phyloP scores from a whole-genome alignment of 2,797 vertebrate genomes.

The Carduelis carduelis region DNA sequence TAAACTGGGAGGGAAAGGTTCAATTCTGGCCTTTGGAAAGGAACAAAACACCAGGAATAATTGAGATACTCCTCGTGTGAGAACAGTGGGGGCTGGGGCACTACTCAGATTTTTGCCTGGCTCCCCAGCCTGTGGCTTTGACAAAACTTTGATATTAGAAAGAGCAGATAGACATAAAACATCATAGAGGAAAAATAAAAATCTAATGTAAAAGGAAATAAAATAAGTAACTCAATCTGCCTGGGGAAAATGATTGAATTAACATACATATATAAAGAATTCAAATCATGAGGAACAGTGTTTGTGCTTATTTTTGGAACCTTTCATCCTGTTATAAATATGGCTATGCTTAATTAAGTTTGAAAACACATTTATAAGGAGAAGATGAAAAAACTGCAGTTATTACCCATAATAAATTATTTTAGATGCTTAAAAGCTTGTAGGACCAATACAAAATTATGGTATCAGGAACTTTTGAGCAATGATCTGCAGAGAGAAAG shows the following conservation, averaged over 20 bases:
- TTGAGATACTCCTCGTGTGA: fast-evolving
- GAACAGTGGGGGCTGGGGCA: fast-evolving
- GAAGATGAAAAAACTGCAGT: not conserved
- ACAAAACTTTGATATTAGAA: not conserved
- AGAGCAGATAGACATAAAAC: not conserved
- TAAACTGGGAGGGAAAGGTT: not conserved
- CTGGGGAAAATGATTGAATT: not conserved
- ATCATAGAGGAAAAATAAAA: not conserved
- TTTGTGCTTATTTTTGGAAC: not conserved
- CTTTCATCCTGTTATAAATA: not conserved
- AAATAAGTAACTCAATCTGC: not conserved
- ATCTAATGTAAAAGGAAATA: not conserved
- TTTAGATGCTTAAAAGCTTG: not conserved
- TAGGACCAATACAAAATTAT: not conserved
- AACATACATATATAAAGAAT: not conserved
- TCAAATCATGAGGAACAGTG: not conserved
- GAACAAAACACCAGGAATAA: not conserved
- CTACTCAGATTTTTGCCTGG: not conserved
- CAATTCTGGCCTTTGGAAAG: not conserved
- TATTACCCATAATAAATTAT: not conserved
- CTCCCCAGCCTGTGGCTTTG: not conserved
- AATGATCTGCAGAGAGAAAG: not conserved
- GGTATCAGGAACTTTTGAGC: not conserved
- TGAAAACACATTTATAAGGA: not conserved
- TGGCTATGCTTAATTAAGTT: not conserved